Percentiles rank a stretch among this genome's conserved stretches.
Conservation (phyloP, 2,888 invertebrate genomes). For the Agonopterix arenella region DNA sequence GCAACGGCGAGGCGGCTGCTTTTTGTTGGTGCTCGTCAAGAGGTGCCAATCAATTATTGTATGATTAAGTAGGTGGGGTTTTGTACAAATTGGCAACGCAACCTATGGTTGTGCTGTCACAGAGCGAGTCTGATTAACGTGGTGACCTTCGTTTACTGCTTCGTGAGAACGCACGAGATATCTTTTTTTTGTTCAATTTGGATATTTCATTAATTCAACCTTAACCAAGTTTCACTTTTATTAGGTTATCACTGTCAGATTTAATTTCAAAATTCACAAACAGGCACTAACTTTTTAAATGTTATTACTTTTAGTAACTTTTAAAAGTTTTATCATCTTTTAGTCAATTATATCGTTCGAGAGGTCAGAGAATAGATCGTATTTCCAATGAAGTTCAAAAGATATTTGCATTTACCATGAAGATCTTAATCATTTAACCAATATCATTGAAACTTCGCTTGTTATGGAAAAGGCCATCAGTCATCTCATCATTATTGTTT, state of each 20-base stretch:
- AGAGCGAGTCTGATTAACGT: conserved; percentile 32
- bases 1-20: conserved; percentile 12
- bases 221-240: conserved; percentile 6
- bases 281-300: no score
- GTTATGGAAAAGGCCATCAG: no score
- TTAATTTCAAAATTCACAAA: no score
- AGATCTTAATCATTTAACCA: no score
- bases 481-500: no score
- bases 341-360: no score
- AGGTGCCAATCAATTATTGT: conserved; percentile 49
- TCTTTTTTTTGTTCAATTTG: conserved; percentile 20
- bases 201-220: conserved; percentile 1
- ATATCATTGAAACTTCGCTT: no score
- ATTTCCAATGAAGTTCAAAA: no score
- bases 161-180: conserved; percentile 50
- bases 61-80: conserved; percentile 42
- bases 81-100: conserved; percentile 41
- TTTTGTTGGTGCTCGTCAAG: conserved; percentile 33
- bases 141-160: conserved; percentile 35
- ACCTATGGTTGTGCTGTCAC: conserved; percentile 29
- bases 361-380: no score
- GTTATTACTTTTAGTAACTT: no score
- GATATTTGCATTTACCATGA: no score
- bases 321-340: no score
- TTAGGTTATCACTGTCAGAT: not conserved